Conservation (phyloP, 2,113 vertebrate species). For the Terrapene triunguis region DNA sequence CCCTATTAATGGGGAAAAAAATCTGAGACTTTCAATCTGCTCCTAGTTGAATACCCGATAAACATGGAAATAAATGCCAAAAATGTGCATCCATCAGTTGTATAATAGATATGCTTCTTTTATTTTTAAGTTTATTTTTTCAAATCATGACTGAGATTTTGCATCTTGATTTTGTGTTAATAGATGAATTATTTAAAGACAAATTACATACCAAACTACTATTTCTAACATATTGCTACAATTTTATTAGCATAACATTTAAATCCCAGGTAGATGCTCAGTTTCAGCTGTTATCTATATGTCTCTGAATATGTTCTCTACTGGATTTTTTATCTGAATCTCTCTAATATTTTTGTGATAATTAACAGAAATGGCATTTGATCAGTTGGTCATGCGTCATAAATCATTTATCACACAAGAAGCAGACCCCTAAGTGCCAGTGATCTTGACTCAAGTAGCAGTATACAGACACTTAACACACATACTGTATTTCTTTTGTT, state of each 20-base stretch:
- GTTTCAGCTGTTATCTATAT: not conserved
- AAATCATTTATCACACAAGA: not conserved
- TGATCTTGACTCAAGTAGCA: not conserved
- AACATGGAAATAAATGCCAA: conserved; percentile 18
- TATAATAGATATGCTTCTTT: conserved; percentile 5
- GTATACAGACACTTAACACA: not conserved
- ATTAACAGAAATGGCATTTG: not conserved
- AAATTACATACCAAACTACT: not conserved
- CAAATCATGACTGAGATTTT: conserved; percentile 31
- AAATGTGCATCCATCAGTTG: conserved; percentile 37
- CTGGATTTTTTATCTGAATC: not conserved
- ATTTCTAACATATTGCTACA: not conserved
- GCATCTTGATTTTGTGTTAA: not conserved
- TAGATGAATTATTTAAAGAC: conserved; percentile 15
- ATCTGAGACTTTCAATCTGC: not conserved
- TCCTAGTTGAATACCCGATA: conserved; percentile 25
- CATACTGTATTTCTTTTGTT: not conserved
- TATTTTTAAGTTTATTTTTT: conserved; percentile 2
- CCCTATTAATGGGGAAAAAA: conserved; percentile 43
- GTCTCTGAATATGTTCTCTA: not conserved
- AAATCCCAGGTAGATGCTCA: not conserved
- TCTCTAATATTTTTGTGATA: not conserved
- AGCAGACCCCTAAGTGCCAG: not conserved
- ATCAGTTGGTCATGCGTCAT: not conserved
- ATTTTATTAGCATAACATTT: not conserved